Evolutionary conservation across 2,113 vertebrate species (phyloP), one percentile per base, ranked within the genome.

Genomic region (Gobiocypris rarus): DNA sequence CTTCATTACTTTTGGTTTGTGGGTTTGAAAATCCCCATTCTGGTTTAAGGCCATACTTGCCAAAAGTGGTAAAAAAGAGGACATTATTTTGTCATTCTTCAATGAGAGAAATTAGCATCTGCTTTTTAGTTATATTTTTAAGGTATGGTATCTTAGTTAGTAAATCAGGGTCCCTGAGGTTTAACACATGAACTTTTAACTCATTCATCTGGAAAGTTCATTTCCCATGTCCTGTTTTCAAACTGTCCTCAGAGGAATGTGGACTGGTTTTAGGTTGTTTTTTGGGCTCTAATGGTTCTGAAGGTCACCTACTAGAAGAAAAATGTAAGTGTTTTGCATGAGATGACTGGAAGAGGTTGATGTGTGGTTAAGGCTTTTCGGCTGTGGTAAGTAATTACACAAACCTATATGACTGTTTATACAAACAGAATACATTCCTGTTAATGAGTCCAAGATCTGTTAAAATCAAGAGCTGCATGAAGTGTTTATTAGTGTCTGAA

Each of bases 181-280:
- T 79, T 80, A 48, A 75, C 61, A 80, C 28, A 58, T 71, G 8
- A 43, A 38, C 71, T 76, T 56, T 38, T 50, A 56, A 76, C 56
- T 78, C 69, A 54, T 28, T 65, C 70, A 24, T 63, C 67, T 83
- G 81, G 65, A 83, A 87, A 59, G 45, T 56, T 70, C 3, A 65
- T 83, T 87, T 87, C n/a, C n/a, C 56, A 50, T 75, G 81, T 83
- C 28, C 75, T 81, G 58, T 59, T 71, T 43, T 78, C 3, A 69
- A 67, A 85, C 5, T 38, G 48, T 43, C 45, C 43, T 50, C 11
- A 54, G 73, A 82, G 58, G n/a, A 59, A 75, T 41, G 58, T 34
- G 50, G 74, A 74, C 52, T 45, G 43, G 19, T 61, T 75, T 73
- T 80, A 58, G 48, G 11, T n/a, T 38, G 50, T 22, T 11, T 1